Evolutionary conservation across 2,888 invertebrate genomes (phyloP).

Genomic region (Balanococcus diminutus): DNA sequence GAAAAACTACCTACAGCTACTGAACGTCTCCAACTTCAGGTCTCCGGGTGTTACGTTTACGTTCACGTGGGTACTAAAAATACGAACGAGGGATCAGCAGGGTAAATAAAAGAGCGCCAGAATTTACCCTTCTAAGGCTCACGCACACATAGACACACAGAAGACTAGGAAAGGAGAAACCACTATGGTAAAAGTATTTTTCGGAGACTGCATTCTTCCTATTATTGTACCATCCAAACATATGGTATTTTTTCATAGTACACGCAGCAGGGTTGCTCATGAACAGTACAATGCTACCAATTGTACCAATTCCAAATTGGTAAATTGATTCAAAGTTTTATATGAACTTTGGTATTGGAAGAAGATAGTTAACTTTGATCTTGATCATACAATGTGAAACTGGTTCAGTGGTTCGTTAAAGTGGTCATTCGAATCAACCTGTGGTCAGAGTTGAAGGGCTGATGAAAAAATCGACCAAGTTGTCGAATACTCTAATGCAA

Average conservation of each 20-base stretch:
- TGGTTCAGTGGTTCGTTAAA: neutral
- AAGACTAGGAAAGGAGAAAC: neutral
- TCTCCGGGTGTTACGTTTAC: neutral
- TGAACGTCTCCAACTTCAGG: neutral
- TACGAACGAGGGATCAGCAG: neutral
- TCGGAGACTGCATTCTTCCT: slow-evolving; percentile 29
- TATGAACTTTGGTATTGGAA: neutral
- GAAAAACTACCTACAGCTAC: neutral
- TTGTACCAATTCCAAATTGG: neutral
- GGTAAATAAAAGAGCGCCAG: neutral
- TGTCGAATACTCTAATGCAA: neutral
- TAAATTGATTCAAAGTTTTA: neutral
- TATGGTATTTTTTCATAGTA: slow-evolving; percentile 10
- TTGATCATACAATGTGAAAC: neutral
- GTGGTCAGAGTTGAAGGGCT: neutral
- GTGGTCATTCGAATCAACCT: neutral
- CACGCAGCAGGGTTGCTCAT: neutral
- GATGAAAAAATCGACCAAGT: neutral
- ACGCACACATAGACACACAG: too few species aligned
- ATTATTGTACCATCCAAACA: slow-evolving; percentile 11
- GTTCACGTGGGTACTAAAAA: neutral
- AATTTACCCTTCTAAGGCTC: slow-evolving; percentile 5
- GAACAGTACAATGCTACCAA: neutral
- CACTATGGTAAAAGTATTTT: neutral
- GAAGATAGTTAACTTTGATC: neutral